Conservation (phyloP, 2,797 vertebrate genomes). For the Natrix natrix region DNA sequence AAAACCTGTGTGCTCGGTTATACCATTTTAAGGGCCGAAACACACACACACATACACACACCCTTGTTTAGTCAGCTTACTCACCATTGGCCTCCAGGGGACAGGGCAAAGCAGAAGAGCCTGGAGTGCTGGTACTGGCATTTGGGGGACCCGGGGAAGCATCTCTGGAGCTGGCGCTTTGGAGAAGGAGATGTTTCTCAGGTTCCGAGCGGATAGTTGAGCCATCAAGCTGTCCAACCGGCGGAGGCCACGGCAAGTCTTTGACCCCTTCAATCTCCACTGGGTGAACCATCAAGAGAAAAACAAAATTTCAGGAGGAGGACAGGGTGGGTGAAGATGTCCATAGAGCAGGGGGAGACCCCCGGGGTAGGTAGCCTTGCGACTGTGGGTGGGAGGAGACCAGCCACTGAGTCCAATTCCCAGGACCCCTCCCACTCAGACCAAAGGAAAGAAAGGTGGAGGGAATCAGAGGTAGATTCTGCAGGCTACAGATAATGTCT, state of each 20-base stretch:
- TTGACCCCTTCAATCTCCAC: slow-evolving; percentile 99
- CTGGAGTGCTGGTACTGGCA: neutral
- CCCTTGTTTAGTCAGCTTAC: neutral
- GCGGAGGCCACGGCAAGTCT: slow-evolving; percentile 98
- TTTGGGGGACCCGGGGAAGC: neutral
- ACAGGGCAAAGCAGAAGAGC: neutral
- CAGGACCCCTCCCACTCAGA: neutral
- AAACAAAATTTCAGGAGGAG: slow-evolving; percentile 45
- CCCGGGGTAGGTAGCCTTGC: too few species aligned
- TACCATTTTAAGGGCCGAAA: neutral
- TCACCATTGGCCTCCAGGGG: neutral
- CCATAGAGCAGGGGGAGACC: neutral
- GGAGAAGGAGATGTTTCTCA: slow-evolving; percentile 57
- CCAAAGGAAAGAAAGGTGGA: neutral
- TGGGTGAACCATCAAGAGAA: slow-evolving; percentile 67
- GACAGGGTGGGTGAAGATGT: neutral
- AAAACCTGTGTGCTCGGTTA: too few species aligned
- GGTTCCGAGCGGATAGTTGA: slow-evolving; percentile 79
- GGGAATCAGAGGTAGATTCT: neutral
- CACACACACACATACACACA: too few species aligned
- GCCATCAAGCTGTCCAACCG: slow-evolving; percentile 94
- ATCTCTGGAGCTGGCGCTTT: neutral
- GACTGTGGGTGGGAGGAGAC: neutral
- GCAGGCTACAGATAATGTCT: neutral
- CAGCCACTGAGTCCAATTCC: neutral